Base-by-base conservation (phyloP, 2,113 vertebrate genomes). In the Trichechus manatus region DNA sequence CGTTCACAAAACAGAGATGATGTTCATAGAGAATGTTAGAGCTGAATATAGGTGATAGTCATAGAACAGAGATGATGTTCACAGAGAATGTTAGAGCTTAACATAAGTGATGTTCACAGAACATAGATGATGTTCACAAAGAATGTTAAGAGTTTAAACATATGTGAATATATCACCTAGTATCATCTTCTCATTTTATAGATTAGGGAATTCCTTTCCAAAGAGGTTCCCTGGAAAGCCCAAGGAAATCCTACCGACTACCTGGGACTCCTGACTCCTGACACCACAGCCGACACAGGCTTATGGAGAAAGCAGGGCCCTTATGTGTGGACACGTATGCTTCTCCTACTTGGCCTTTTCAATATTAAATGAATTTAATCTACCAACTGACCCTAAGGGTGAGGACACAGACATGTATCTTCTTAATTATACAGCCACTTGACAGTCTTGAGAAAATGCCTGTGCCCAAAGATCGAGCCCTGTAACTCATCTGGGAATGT, bases 321-420 rank as follows among this genome's bases (percentile, higher is more conserved):
- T 63, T 31, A 23, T 6, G 3, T 50, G 42, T 27, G 29, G 10
- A 75, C 29, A 47, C 5, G 4, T 0, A 8, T 0, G 0, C n/a
- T 50, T 81, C 81, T 90, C 70, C 50, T 72, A 15, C 44, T 42
- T 53, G 85, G 66, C 59, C 85, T 61, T 68, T 66, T 61, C 66
- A 70, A 47, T 29, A 53, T 47, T 72, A 74, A 85, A 53, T 42
- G 36, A 68, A 50, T 33, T 66, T 70, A 23, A 66, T 83, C 66
- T 31, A 63, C 61, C 72, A 74, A 31, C 36, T 22, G 92, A 42
- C 47, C 64, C 92, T 20, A 19, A 44, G 31, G 53, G 47, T 44
- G 22, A 78, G 75, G 83, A 20, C 27, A 56, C 59, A 50, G 47
- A 44, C 31, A 78, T 36, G 0, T 1, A 9, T 50, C 63, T 64